phyloP scores from a whole-genome alignment of 2,888 invertebrate genomes.

The Anodontia alba region DNA sequence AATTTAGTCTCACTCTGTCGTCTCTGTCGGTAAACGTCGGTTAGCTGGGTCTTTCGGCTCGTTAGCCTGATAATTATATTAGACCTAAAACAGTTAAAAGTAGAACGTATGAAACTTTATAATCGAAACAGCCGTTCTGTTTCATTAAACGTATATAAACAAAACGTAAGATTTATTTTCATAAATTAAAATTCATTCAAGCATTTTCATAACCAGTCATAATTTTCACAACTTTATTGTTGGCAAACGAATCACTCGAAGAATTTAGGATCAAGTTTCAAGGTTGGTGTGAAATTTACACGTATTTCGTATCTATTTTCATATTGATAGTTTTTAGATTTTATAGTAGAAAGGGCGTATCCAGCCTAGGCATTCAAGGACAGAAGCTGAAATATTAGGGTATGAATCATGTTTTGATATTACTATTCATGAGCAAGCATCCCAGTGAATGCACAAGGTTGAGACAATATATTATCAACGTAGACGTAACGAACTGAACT shows the following conservation, averaged over 20 bases:
- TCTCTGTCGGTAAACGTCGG: no score
- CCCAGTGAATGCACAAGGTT: no score
- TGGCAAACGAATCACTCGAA: constrained; percentile 2
- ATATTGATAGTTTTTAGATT: neutral
- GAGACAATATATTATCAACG: no score
- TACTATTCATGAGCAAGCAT: no score
- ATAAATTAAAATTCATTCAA: neutral
- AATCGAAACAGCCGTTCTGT: neutral
- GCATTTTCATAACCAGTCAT: neutral
- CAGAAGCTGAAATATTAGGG: no score
- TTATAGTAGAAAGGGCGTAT: neutral
- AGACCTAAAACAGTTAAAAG: no score
- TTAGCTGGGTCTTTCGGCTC: no score
- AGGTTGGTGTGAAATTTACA: neutral
- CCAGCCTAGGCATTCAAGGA: no score
- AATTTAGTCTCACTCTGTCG: no score
- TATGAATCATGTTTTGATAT: no score
- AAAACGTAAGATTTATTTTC: constrained; percentile 11
- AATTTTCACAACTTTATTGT: neutral
- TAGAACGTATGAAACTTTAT: neutral
- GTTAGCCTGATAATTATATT: no score
- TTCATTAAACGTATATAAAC: neutral
- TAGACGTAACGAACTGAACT: no score
- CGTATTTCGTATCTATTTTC: neutral
- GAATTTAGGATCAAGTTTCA: neutral